phyloP scores from a whole-genome alignment of 2,797 vertebrate species.

The Xerus rutilus region DNA sequence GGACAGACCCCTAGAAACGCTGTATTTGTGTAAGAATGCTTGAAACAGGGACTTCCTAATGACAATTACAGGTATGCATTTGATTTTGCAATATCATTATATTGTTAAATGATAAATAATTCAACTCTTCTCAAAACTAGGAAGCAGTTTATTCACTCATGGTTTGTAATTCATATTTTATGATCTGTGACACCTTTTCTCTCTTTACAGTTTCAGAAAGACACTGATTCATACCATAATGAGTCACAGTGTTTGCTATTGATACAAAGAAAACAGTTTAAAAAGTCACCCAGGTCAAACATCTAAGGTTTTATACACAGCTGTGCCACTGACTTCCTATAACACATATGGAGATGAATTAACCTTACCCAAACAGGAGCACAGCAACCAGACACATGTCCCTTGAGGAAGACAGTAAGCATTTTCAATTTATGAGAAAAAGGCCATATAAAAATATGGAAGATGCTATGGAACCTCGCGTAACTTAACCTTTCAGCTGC shows the following conservation, averaged over 20 bases:
- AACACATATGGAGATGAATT: not conserved
- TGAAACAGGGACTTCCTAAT: not conserved
- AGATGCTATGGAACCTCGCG: not conserved
- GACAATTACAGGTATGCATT: not conserved
- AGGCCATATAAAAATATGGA: constrained; percentile 31
- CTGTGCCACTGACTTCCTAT: constrained; percentile 22
- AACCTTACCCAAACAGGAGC: not conserved
- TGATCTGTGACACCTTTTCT: not conserved
- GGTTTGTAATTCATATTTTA: constrained; percentile 49
- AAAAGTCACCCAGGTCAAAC: constrained; percentile 23
- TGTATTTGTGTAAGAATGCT: not conserved
- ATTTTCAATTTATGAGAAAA: constrained; percentile 28
- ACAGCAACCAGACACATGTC: not conserved
- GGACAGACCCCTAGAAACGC: not conserved
- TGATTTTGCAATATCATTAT: not conserved
- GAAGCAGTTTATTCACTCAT: not conserved
- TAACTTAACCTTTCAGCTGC: not conserved
- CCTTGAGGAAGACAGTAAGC: not conserved
- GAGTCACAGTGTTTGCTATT: constrained; percentile 57
- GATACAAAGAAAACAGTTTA: constrained; percentile 51
- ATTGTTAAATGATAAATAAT: not conserved
- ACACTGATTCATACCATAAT: constrained; percentile 39
- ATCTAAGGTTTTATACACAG: constrained; percentile 27
- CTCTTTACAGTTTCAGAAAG: not conserved
- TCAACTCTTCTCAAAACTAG: not conserved